Base-by-base conservation (phyloP, 1,140 invertebrate species). In the Penaeus chinensis region DNA sequence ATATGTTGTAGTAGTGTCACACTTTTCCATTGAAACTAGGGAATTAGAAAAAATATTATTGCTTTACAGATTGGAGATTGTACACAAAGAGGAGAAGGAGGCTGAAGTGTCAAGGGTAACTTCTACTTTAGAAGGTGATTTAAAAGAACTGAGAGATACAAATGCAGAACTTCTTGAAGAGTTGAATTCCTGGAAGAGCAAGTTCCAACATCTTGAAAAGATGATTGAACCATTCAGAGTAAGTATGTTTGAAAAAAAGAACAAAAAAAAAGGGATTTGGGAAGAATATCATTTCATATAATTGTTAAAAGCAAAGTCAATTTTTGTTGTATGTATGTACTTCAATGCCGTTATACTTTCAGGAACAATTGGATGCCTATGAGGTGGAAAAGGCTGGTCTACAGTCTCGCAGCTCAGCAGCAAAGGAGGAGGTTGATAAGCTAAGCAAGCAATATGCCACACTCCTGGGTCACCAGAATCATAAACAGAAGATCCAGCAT, bases 401-500 rank as follows among this genome's bases (percentile, higher is more conserved):
- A 10, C 82, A 92, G 16, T 91, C 90, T 85, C 89, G 91, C 78
- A 91, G 91, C 76, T 84, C 89, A 60, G 90, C 91, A 79, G 92
- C 92, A 90, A 88, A 92, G 88, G 89, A 92, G 5, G 93, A 94
- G 84, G 92, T 94, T 24, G 91, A 93, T 69, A 93, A 94, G 87
- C 91, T 95, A 60, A 93, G 93, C 24, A 91, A 93, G 69, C 94
- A 95, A 90, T 95, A 95, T 91, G 94, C 94, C 2, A 93, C 94
- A 85, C 91, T 95, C 78, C 91, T 95, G 13, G 95, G 94, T 5
- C 94, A 95, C 90, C 94, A 95, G 84, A 96, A 95, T 91, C 93
- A 94, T 83, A 95, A 94, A 87, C 95, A 95, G 90, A 95, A 94
- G 91, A 95, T 95, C 54, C 94, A 94, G 85, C 94, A 95, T 87